Evolutionary conservation across 2,113 vertebrate genomes (phyloP).

Genomic region (Saguinus midas): DNA sequence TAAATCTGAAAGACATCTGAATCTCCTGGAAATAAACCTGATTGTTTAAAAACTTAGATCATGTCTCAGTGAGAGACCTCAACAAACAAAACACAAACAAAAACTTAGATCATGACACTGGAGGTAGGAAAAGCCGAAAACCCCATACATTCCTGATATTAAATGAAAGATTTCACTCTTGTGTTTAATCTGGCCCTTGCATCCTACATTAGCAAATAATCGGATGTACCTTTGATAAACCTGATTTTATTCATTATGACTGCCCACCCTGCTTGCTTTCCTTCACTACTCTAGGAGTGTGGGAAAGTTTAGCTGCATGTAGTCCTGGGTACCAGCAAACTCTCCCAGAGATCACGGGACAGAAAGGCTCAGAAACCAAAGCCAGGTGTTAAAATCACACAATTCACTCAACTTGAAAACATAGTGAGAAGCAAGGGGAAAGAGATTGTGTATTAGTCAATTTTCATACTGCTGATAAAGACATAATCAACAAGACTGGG

Average conservation of each 20-base stretch:
- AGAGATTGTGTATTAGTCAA: background rate
- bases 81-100: background rate
- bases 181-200: background rate
- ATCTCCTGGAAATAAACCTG: background rate
- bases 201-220: background rate
- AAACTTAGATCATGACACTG: background rate
- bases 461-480: too few relatives aligned
- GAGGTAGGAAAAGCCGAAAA: background rate
- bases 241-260: background rate
- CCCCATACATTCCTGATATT: background rate
- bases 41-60: background rate
- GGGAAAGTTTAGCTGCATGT: background rate
- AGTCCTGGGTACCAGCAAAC: background rate
- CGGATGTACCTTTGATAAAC: background rate
- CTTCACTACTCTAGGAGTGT: background rate
- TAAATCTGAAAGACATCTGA: background rate
- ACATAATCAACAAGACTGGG: too few relatives aligned
- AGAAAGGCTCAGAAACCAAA: background rate
- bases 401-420: background rate
- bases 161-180: background rate
- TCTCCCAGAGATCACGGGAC: background rate
- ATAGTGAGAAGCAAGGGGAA: background rate
- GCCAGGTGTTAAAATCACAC: background rate
- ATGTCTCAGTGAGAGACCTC: background rate
- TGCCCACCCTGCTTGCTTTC: background rate